Base-by-base conservation (phyloP, 2,797 vertebrate species). In the Sebastes itinus region DNA sequence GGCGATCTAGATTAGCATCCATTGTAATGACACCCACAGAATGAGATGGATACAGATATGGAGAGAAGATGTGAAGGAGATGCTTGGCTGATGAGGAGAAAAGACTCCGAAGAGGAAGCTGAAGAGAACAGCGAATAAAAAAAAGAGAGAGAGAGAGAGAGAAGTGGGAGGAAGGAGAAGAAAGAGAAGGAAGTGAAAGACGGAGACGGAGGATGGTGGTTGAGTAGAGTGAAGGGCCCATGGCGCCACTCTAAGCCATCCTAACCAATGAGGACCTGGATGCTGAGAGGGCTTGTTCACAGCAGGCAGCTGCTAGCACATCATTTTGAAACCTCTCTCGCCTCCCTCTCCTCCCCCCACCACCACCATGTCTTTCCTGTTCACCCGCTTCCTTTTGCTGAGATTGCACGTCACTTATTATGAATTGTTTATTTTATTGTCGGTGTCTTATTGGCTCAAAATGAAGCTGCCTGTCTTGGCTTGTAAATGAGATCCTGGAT, bases 221-320 rank as follows among this genome's bases (percentile, higher is more conserved):
- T 85, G 86, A 82, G 89, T 59, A 33, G 78, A 77, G 74, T 86
- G 89, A 90, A 90, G 88, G 81, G 83, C 92, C 78, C 54, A 30
- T 83, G 88, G 90, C 68, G 49, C 86, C 88, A 88, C 91, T 91
- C 85, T 80, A 81, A 92, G 89, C 73, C 92, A 63, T 85, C 71
- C 80, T 59, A 86, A 83, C 88, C 92, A 93, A 92, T 88, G 84
- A 91, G 88, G 89, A 84, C 87, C 81, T 80, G 78, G 87, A 82
- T 84, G 87, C 88, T 87, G 90, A 93, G 94, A 88, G 86, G 81
- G 87, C 91, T 92, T 72, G 83, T 92, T 92, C 90, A 91, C 91
- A 90, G 86, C 89, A 89, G 90, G 93, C 91, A 92, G 92, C 92
- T 92, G 93, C 88, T 60, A 81, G 81, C 88, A 82, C 84, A 83